Evolutionary conservation across 2,113 vertebrate species (phyloP).

Genomic region (Fregata magnificens): DNA sequence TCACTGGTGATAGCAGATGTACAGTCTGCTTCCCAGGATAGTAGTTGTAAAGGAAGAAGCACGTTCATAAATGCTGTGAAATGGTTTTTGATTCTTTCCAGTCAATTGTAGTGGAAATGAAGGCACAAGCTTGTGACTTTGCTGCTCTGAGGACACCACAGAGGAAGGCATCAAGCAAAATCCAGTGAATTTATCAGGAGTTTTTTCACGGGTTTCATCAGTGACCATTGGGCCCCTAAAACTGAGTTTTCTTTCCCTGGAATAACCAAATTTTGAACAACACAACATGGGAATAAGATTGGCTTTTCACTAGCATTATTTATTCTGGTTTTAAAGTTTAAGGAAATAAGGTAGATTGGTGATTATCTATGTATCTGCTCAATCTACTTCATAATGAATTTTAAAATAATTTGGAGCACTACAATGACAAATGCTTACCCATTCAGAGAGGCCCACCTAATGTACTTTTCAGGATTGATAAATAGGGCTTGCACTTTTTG

Average conservation of each 20-base stretch:
- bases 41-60: not conserved
- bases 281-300: not conserved
- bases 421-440: not conserved
- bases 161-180: not conserved
- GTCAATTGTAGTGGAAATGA: not conserved
- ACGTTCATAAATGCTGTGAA: not conserved
- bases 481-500: slow-evolving; percentile 23
- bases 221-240: not conserved
- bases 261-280: not conserved
- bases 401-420: slow-evolving; percentile 18
- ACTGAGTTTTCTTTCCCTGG: not conserved
- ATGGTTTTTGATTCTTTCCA: not conserved
- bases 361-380: not conserved
- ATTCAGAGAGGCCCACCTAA: slow-evolving; percentile 1
- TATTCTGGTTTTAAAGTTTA: slow-evolving; percentile 7
- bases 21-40: not conserved
- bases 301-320: not conserved
- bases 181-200: not conserved
- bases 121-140: not conserved
- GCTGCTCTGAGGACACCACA: not conserved
- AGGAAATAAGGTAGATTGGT: not conserved
- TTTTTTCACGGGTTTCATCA: not conserved
- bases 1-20: not conserved
- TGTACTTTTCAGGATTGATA: slow-evolving; percentile 54
- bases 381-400: slow-evolving; percentile 5